Evolutionary conservation across 2,888 invertebrate genomes (phyloP), one percentile per base, ranked within the genome.

Genomic region (Leucophenga montana): DNA sequence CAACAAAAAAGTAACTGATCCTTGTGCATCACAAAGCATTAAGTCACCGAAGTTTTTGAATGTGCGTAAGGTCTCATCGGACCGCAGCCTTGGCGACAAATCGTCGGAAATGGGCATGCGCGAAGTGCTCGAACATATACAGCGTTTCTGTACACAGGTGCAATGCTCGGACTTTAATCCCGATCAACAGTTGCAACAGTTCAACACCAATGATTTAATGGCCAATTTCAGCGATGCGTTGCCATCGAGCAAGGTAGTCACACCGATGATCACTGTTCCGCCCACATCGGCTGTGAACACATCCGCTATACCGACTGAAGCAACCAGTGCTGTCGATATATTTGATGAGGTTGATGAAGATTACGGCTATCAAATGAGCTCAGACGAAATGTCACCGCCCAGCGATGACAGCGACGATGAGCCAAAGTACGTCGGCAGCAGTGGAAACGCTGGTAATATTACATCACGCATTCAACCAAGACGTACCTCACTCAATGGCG

Each of bases 111-210:
- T 82, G 66, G 83, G 79, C 8, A 80, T 86, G 66, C 85, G 77
- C 6, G 85, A 86, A 70, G 78, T 87, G 5, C 72, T 87, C 72
- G 87, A 84, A 20, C 82, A 83, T n/a, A 76, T 86, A 54, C 81
- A 86, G 70, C 83, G 83, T 64, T 79, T 82, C 68, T 86, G 77
- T 74, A 81, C 71, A 4, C 78, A 85, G 72, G 74, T 83, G 70
- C 75, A 84, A 68, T 44, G 72, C 1, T 78, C 65, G 16, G 84
- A 83, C 31, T 44, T 75, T 0, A 77, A 78, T 68, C 69, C 71
- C 20, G 78, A 77, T 33, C 71, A 72, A 22, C 69, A 66, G n/a
- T 72, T 33, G 9, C 11, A 48, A 18, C 1, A 46, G 62, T 39
- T 18, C 46, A 64, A 44, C 44, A 44, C 56, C 16, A n/a, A 71